Conservation (phyloP, 2,797 vertebrate genomes). For the Takifugu ocellatus region DNA sequence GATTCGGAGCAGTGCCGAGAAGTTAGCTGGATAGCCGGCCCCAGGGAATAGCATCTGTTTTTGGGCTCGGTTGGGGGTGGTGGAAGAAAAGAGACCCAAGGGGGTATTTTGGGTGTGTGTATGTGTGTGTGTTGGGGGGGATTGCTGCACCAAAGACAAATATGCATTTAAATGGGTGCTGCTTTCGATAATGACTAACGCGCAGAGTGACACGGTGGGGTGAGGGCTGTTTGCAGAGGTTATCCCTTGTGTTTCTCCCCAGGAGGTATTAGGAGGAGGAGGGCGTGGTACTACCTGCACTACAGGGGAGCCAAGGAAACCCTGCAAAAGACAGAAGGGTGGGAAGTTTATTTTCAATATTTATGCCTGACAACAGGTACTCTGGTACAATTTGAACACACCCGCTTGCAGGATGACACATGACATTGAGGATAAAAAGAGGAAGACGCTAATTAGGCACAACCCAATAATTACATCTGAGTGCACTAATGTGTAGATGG, state of each 20-base stretch:
- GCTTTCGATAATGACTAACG: conserved; percentile 40
- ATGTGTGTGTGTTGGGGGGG: too few relatives aligned
- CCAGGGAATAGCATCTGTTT: conserved; percentile 68
- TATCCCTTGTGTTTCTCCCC: conserved; percentile 40
- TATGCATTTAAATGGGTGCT: conserved; percentile 45
- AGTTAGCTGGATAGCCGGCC: conserved; percentile 56
- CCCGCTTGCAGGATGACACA: conserved; percentile 22
- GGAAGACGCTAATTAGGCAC: conserved; percentile 64
- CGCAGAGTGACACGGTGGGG: conserved; percentile 20
- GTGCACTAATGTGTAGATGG: conserved; percentile 62
- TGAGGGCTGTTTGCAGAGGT: conserved; percentile 31
- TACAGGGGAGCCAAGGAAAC: conserved; percentile 37
- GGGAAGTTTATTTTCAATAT: conserved; percentile 47
- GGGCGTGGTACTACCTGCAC: conserved; percentile 47
- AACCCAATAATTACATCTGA: conserved; percentile 66
- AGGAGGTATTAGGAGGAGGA: conserved; percentile 37
- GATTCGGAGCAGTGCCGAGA: conserved; percentile 42
- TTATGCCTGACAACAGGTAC: conserved; percentile 62
- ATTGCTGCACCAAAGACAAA: conserved; percentile 31
- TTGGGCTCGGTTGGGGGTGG: conserved; percentile 33
- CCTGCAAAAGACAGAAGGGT: conserved; percentile 24
- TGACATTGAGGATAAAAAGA: conserved; percentile 17
- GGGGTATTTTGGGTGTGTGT: conserved; percentile 36
- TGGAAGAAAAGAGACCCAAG: conserved; percentile 22
- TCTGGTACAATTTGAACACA: conserved; percentile 54